Base-by-base conservation (phyloP, 2,888 invertebrate species). In the Aleiodes testaceus region DNA sequence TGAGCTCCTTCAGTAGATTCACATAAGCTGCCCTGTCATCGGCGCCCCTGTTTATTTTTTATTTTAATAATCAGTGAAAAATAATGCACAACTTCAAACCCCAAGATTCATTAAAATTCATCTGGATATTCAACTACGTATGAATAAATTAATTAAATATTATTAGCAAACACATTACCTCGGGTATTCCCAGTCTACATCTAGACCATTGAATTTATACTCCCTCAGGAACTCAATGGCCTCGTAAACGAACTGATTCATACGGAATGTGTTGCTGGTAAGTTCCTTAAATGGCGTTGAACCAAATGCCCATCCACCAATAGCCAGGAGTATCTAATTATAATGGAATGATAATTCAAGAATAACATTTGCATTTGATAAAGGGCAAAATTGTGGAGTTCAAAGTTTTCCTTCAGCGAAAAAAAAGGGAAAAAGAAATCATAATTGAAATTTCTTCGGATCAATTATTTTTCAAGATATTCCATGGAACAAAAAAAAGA, bases 261-360 rank as follows among this genome's bases (percentile, higher is more conserved):
- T 97, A 55, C 97, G 91, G 91, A 95, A 97, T 3, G 95, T 94
- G 85, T 96, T 97, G 72, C 94, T 93, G 0, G 97, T 97, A 50
- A 97, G 90, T 85, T 97, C 96, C 89, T 96, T 96, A 90, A 96
- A 97, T 2, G 97, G 97, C 0, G 96, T 96, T 0, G 97, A 97
- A 11, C 97, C 97, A 82, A 97, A 97, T 0, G 96, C 96, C 97
- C 97, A 98, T 18, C 98, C 98, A 70, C 98, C 98, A 79, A 98
- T 95, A 0, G 96, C 96, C 14, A 96, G 88, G 0, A 96, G 88
- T 73, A 96, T 91, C 92, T 95, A 81, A n/a, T 44, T 30, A 26
- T 5, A 49, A 42, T 26, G 22, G 63, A 18, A 52, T 66, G 20
- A 36, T 36, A 36, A 36, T 11, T 36, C 9, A 36, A 36, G 36